A percentile compares a stretch with the other conserved stretches of the same genome.
These are phyloP conservation scores for Sebastiscus tertius DNA, from an alignment of 2,797 vertebrate species.

Conservation along the genomic window DNA sequence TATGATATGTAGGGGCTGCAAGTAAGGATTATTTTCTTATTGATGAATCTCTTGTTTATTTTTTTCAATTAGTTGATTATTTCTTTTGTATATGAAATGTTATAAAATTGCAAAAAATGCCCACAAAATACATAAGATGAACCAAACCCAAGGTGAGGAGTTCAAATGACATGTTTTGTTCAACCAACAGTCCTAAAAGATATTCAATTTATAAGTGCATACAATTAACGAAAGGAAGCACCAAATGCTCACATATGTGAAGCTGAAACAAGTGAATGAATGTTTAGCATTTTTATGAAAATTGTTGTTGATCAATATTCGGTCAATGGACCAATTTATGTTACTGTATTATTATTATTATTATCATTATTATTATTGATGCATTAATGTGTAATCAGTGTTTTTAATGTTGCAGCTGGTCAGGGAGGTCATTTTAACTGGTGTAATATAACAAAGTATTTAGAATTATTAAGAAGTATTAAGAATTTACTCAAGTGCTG, in stretches of 20 bases:
- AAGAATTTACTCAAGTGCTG: not conserved
- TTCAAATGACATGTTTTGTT: not conserved
- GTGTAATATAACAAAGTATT: not conserved
- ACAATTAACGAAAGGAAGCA: not conserved
- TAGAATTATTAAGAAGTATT: too few relatives aligned
- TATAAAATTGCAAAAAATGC: not conserved
- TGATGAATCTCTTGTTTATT: not conserved
- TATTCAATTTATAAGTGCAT: not conserved
- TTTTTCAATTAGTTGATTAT: not conserved
- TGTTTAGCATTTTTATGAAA: not conserved
- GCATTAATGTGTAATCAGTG: not conserved
- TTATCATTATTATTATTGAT: not conserved
- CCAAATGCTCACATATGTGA: not conserved
- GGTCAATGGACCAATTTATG: not conserved
- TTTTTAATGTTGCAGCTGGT: constrained; percentile 7
- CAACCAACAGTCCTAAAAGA: not conserved
- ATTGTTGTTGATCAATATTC: not conserved
- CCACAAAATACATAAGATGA: not conserved
- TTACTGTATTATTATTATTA: not conserved
- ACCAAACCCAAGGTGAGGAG: not conserved
- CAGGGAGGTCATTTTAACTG: not conserved
- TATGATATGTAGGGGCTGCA: not conserved
- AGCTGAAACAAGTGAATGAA: not conserved
- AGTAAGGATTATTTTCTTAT: not conserved
- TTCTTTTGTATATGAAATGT: not conserved